Base-by-base conservation (phyloP, 2,888 invertebrate genomes). In the Heliconius cydno region DNA sequence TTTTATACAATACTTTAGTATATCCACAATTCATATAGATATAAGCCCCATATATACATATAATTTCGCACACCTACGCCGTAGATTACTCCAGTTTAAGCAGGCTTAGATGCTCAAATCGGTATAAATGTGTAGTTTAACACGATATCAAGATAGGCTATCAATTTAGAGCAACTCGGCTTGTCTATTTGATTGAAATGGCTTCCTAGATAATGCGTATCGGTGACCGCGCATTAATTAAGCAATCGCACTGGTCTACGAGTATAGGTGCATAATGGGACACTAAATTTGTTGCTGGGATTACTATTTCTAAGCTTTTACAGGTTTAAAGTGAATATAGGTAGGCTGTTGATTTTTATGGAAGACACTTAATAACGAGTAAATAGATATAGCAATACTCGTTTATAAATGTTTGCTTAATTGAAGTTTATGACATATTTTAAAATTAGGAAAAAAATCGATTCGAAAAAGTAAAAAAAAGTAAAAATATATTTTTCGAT, bases 151-250 rank as follows among this genome's bases (percentile, higher is more conserved):
- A 77, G 79, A 71, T 71, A 65, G 68, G 73, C 28, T 77, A 79
- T 79, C 60, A 66, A 66, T 76, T 46, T 63, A 57, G 65, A 72
- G 78, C 60, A 65, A 70, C 75, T 71, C 60, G 25, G 67, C 30
- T 79, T 78, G 80, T 83, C 76, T 79, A 83, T 83, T 79, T 80
- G 67, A 82, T 82, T 72, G 82, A 76, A 83, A 83, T 81, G 80
- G 83, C 78, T 66, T 65, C 78, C 68, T 66, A 76, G 81, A 80
- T 80, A 80, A 73, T 73, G 67, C 67, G 78, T 77, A 80, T 78
- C 80, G 73, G 73, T 81, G 81, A 73, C 76, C 57, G 73, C 78
- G 78, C 80, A 80, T 81, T 81, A 80, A 81, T 81, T 80, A 77
- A 81, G 80, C 66, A 75, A 73, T 79, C 68, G 68, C 22, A 38